These are phyloP conservation scores for Diorhabda sublineata DNA, from an alignment of 1,140 invertebrate genomes.

Conservation along the genomic window DNA sequence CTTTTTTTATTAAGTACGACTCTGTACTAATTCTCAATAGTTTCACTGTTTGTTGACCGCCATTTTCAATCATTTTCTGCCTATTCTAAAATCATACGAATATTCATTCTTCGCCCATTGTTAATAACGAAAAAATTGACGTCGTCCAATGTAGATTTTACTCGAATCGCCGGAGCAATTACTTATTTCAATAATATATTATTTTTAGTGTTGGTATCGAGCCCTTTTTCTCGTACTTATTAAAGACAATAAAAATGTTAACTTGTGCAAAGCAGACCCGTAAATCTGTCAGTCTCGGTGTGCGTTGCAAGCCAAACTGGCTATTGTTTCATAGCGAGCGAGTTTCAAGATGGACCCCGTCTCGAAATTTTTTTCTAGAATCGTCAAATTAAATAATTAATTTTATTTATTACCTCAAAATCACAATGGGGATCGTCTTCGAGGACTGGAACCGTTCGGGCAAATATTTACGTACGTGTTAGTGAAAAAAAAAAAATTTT, in stretches of 20 bases:
- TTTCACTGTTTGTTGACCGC: too few relatives aligned
- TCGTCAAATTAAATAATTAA: slow-evolving; percentile 24
- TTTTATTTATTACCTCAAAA: slow-evolving; percentile 9
- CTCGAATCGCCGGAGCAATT: not conserved
- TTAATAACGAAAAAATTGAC: not conserved
- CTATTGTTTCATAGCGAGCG: slow-evolving; percentile 38
- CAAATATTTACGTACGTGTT: not conserved
- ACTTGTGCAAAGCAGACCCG: slow-evolving; percentile 32
- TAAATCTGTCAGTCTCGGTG: slow-evolving; percentile 33
- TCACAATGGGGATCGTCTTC: slow-evolving; percentile 5
- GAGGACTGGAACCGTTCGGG: not conserved
- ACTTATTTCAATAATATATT: slow-evolving; percentile 16
- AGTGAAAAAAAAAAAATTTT: too few relatives aligned
- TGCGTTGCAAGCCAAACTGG: slow-evolving; percentile 32
- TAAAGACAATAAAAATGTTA: slow-evolving; percentile 40
- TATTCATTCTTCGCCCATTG: not conserved
- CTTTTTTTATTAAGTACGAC: too few relatives aligned
- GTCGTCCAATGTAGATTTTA: not conserved
- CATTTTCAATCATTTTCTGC: too few relatives aligned
- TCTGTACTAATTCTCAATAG: too few relatives aligned
- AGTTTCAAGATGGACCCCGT: slow-evolving; percentile 20
- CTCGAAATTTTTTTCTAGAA: slow-evolving; percentile 16
- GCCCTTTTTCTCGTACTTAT: slow-evolving; percentile 22
- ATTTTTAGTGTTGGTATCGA: slow-evolving; percentile 18
- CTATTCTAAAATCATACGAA: too few relatives aligned